phyloP scores from a whole-genome alignment of 2,888 invertebrate species.

The Limnephilus auricula region DNA sequence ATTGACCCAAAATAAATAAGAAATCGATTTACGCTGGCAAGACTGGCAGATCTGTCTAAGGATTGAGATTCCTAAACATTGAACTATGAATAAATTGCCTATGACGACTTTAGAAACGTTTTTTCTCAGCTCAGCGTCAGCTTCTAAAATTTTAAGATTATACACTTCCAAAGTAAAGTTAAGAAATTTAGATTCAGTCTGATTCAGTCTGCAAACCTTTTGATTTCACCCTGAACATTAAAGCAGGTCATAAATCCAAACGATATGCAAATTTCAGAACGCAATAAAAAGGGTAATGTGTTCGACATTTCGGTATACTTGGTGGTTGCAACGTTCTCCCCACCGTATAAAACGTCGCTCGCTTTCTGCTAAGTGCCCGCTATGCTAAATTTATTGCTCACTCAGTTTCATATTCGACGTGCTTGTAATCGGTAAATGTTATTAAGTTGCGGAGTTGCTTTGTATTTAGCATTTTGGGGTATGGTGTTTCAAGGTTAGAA shows the following conservation, averaged over 20 bases:
- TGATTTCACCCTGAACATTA: background rate
- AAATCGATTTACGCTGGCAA: no score
- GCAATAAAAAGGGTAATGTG: slow-evolving; percentile 17
- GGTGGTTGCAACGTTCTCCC: slow-evolving; percentile 5
- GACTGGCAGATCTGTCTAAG: no score
- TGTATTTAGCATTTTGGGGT: background rate
- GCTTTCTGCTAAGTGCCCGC: background rate
- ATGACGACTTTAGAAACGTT: no score
- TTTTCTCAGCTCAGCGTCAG: no score
- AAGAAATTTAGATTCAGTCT: background rate
- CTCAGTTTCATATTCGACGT: background rate
- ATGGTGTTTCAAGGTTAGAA: background rate
- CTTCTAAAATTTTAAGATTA: no score
- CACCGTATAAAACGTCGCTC: background rate
- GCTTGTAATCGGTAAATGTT: background rate
- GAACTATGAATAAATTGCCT: no score
- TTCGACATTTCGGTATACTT: slow-evolving; percentile 9
- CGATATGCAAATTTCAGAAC: slow-evolving; percentile 22
- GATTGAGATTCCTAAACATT: no score
- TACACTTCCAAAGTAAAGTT: no score
- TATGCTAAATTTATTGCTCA: background rate
- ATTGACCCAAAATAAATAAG: no score
- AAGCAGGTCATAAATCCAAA: background rate
- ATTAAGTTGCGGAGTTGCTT: background rate
- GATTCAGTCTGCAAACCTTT: background rate